phyloP scores from a whole-genome alignment of 1,140 invertebrate genomes.

The Pissodes strobi region DNA sequence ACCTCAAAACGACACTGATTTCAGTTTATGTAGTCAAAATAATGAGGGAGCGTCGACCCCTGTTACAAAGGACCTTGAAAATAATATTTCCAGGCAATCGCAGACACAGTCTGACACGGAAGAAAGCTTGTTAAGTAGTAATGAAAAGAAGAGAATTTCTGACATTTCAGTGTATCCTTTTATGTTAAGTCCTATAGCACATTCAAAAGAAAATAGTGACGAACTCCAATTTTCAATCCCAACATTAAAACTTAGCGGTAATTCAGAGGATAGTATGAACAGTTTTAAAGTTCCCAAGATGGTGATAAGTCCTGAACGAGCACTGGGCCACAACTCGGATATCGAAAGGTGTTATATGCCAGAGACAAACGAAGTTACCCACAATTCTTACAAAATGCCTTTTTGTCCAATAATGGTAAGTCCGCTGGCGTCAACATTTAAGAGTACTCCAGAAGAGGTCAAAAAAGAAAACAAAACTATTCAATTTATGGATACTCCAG shows the following conservation, averaged over 20 bases:
- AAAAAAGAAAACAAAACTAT: not conserved
- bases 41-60: not conserved
- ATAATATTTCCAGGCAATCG: not conserved
- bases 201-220: constrained; percentile 4
- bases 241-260: not conserved
- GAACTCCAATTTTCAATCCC: too few species aligned
- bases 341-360: too few species aligned
- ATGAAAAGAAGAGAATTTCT: not conserved
- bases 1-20: constrained; percentile 10
- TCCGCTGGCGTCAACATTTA: not conserved
- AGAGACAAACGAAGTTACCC: too few species aligned
- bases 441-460: not conserved
- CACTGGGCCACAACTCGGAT: too few species aligned
- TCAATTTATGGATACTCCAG: too few species aligned
- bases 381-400: constrained; percentile 2
- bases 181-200: constrained; percentile 16
- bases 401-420: constrained; percentile 3
- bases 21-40: constrained; percentile 1
- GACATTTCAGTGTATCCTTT: not conserved
- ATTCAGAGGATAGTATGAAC: not conserved
- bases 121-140: not conserved
- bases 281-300: not conserved
- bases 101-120: not conserved
- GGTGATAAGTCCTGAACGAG: too few species aligned
- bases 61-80: not conserved